phyloP scores from a whole-genome alignment of 2,113 vertebrate species.

The Eupsittula cactorum region DNA sequence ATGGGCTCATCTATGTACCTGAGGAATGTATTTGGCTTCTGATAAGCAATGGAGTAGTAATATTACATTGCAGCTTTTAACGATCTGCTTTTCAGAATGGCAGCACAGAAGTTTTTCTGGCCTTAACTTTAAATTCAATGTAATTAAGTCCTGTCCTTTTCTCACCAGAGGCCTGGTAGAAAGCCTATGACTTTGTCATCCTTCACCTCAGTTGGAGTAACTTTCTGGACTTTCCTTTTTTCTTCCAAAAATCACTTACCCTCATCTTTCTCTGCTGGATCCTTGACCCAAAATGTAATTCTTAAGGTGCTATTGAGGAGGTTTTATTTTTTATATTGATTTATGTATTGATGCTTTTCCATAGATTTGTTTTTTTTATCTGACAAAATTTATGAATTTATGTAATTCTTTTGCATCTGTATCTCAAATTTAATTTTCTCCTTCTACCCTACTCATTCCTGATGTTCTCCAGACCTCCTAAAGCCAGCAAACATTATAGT shows the following conservation, averaged over 20 bases:
- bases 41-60: not conserved
- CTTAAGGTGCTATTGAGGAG: not conserved
- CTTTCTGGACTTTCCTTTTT: not conserved
- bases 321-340: not conserved
- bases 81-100: not conserved
- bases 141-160: not conserved
- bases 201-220: not conserved
- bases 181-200: not conserved
- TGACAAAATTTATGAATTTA: not conserved
- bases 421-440: not conserved
- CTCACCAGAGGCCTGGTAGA: not conserved
- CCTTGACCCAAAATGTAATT: not conserved
- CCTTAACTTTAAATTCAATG: not conserved
- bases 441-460: not conserved
- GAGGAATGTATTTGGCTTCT: not conserved
- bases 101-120: not conserved
- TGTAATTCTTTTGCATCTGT: not conserved
- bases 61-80: not conserved
- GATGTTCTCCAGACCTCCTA: not conserved
- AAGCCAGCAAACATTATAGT: not conserved
- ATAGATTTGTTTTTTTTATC: not conserved
- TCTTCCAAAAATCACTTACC: not conserved
- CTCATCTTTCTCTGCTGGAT: not conserved
- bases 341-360: not conserved
- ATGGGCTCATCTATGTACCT: not conserved